Conservation (phyloP, 2,888 invertebrate species). For the Leucoptera coffeella region DNA sequence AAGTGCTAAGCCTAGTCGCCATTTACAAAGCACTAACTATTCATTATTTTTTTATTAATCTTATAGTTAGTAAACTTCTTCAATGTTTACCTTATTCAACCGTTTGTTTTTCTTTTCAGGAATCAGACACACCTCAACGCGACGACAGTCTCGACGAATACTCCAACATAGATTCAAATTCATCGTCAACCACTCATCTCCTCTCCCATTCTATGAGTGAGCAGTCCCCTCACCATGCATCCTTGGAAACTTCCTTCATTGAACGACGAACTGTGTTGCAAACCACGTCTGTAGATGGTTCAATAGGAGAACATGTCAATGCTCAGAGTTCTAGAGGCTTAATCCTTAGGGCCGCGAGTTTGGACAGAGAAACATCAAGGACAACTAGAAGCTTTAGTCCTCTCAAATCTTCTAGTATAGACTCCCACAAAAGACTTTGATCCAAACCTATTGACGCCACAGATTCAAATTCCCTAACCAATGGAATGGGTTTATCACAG, state of each 20-base stretch:
- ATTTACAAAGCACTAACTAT: too few relatives aligned
- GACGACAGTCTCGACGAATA: conserved; percentile 37
- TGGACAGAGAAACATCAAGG: conserved; percentile 26
- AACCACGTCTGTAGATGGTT: conserved; percentile 22
- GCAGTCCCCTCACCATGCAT: conserved; percentile 15
- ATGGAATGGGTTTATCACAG: too few relatives aligned
- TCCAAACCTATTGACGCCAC: too few relatives aligned
- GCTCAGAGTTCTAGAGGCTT: conserved; percentile 18
- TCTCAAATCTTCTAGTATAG: conserved; percentile 32
- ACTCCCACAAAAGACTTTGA: conserved; percentile 45
- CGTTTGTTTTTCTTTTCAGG: too few relatives aligned
- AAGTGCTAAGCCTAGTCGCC: too few relatives aligned
- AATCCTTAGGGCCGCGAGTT: conserved; percentile 38
- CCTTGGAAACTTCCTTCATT: conserved; percentile 32
- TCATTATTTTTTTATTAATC: too few relatives aligned
- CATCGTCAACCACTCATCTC: conserved; percentile 35
- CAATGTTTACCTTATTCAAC: too few relatives aligned
- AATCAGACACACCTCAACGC: conserved; percentile 35
- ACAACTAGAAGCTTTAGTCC: conserved; percentile 24
- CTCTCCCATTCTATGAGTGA: conserved; percentile 32
- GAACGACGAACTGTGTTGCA: conserved; percentile 15
- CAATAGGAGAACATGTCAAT: conserved; percentile 23
- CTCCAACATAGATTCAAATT: conserved; percentile 34
- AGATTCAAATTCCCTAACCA: too few relatives aligned
- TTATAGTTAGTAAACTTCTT: too few relatives aligned